Evolutionary conservation across 1,140 invertebrate species (phyloP).

Genomic region (Halictus rubicundus): DNA sequence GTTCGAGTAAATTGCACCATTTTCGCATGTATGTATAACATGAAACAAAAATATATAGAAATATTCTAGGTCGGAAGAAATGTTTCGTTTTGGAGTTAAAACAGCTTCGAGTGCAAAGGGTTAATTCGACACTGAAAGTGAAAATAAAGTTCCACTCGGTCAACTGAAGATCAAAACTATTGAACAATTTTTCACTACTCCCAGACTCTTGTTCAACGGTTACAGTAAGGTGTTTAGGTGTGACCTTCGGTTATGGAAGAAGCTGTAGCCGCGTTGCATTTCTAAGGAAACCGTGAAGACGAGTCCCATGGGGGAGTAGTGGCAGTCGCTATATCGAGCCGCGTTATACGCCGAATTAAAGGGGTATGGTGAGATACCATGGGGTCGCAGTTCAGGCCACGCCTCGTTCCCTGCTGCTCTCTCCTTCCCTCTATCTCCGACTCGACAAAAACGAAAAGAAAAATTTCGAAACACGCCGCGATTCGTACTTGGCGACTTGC

Average conservation of each 20-base stretch:
- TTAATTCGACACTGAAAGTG: too few relatives aligned
- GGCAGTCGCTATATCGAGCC: constrained; percentile 58
- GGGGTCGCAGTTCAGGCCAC: constrained; percentile 60
- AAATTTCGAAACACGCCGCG: not conserved
- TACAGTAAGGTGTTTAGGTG: too few relatives aligned
- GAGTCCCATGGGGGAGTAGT: constrained; percentile 44
- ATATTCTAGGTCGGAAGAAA: too few relatives aligned
- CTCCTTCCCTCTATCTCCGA: constrained; percentile 38
- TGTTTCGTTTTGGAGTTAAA: too few relatives aligned
- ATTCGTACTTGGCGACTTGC: constrained; percentile 4
- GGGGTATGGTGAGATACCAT: constrained; percentile 59
- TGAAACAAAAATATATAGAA: too few relatives aligned
- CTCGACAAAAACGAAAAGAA: not conserved
- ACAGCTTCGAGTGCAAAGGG: too few relatives aligned
- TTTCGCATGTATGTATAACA: too few relatives aligned
- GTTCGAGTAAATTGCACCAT: too few relatives aligned
- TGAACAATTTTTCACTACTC: too few relatives aligned
- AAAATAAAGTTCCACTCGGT: too few relatives aligned
- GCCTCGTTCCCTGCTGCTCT: constrained; percentile 54
- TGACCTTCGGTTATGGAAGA: not conserved
- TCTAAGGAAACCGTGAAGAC: constrained; percentile 45
- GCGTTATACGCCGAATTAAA: constrained; percentile 63
- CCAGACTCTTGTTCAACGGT: too few relatives aligned
- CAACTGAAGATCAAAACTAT: too few relatives aligned
- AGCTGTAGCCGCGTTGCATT: not conserved